Evolutionary conservation across 2,888 invertebrate species (phyloP).

Genomic region (Piscicola geometra): DNA sequence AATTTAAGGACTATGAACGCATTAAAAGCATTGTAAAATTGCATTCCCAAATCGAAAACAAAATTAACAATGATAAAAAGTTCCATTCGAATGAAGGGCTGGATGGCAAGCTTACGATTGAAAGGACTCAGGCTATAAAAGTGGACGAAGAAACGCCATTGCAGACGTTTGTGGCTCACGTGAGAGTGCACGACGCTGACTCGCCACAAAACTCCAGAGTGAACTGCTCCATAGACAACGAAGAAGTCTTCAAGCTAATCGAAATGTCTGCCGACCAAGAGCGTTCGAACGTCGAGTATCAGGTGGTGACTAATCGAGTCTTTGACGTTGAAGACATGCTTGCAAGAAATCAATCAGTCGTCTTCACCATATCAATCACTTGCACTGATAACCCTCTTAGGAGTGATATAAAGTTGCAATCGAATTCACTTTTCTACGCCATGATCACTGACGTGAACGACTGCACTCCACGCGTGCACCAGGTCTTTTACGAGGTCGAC

Average conservation of each 20-base stretch:
- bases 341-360: not conserved
- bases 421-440: slow-evolving; percentile 39
- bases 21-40: not conserved
- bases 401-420: slow-evolving; percentile 28
- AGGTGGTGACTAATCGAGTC: slow-evolving; percentile 61
- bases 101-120: not conserved
- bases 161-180: slow-evolving; percentile 37
- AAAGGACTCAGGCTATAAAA: not conserved
- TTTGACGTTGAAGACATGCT: slow-evolving; percentile 35
- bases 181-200: slow-evolving; percentile 35
- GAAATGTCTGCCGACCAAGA: not conserved
- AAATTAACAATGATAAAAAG: not conserved
- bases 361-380: slow-evolving; percentile 31
- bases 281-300: slow-evolving; percentile 30
- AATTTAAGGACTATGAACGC: not conserved
- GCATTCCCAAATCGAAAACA: too few relatives aligned
- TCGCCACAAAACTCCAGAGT: slow-evolving; percentile 23
- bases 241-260: slow-evolving; percentile 12
- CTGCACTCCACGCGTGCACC: slow-evolving; percentile 33
- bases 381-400: slow-evolving; percentile 32
- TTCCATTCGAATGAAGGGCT: not conserved
- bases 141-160: slow-evolving; percentile 31
- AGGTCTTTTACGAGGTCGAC: not conserved
- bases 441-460: slow-evolving; percentile 41
- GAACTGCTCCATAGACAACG: slow-evolving; percentile 35